phyloP scores from a whole-genome alignment of 2,797 vertebrate species.

The Erpetoichthys calabaricus region DNA sequence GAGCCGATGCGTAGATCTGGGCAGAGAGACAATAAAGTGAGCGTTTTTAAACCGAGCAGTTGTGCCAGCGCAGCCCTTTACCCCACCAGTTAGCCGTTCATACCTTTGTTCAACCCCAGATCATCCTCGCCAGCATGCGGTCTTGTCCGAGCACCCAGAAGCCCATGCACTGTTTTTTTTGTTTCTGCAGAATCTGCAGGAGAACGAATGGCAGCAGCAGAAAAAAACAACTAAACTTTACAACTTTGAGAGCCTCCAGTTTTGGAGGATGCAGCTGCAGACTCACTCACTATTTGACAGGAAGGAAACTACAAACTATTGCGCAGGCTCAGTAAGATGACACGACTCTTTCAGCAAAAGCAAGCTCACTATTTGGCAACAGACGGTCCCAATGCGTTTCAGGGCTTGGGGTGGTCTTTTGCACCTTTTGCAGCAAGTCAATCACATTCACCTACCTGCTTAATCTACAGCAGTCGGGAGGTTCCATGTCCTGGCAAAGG shows the following conservation, averaged over 20 bases:
- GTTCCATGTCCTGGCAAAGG: conserved; percentile 49
- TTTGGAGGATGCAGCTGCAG: conserved; percentile 35
- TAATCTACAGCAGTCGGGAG: conserved; percentile 50
- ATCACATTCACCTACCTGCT: conserved; percentile 47
- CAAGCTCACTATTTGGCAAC: conserved; percentile 50
- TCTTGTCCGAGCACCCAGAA: conserved; percentile 17
- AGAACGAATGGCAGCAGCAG: background rate
- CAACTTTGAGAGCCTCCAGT: conserved; percentile 40
- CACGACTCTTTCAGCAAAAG: conserved; percentile 16
- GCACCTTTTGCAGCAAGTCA: conserved; percentile 14
- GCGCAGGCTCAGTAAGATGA: conserved; percentile 28
- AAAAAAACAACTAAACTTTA: conserved; percentile 34
- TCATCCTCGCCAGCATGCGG: conserved; percentile 17
- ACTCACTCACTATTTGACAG: conserved; percentile 52
- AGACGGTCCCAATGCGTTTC: conserved; percentile 26
- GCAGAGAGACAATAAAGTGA: too few relatives aligned
- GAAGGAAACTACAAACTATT: conserved; percentile 31
- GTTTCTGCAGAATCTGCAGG: too few relatives aligned
- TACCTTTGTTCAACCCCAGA: conserved; percentile 16
- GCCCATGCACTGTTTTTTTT: background rate
- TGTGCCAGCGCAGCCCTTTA: too few relatives aligned
- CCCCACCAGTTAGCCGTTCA: too few relatives aligned
- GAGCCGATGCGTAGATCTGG: too few relatives aligned
- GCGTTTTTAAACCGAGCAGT: too few relatives aligned
- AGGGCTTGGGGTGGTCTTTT: conserved; percentile 18